A percentile compares a stretch with the other conserved stretches of the same genome.
Evolutionary conservation across 2,888 invertebrate species (phyloP).

Genomic region (Bellardia bayeri): DNA sequence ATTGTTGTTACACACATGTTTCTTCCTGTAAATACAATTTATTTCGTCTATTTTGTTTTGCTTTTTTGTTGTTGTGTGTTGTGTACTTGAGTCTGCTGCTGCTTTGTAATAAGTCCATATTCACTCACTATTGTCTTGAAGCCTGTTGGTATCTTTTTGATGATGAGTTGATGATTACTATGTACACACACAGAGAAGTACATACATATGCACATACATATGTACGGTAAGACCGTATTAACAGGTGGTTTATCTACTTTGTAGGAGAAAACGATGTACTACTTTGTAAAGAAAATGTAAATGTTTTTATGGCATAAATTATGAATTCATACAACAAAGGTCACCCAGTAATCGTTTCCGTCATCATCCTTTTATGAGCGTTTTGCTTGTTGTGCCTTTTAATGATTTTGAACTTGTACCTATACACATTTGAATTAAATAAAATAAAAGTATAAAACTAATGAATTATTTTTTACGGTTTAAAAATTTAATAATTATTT

Average conservation of each 20-base stretch:
- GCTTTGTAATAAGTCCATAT: conserved; percentile 8
- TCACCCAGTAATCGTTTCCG: conserved; percentile 66
- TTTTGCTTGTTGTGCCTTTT: conserved; percentile 37
- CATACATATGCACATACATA: too few relatives aligned
- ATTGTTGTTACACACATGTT: conserved; percentile 51
- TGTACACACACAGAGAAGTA: too few relatives aligned
- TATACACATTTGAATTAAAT: neutral
- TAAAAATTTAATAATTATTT: too few relatives aligned
- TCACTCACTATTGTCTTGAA: conserved; percentile 56
- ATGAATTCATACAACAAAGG: conserved; percentile 58
- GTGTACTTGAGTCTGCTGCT: conserved; percentile 35
- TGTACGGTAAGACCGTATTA: conserved; percentile 34
- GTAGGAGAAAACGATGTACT: neutral
- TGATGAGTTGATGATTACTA: conserved; percentile 36
- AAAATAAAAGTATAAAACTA: neutral
- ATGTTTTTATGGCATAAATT: conserved; percentile 56
- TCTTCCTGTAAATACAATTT: conserved; percentile 35
- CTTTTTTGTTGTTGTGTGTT: conserved; percentile 8
- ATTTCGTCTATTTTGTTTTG: conserved; percentile 23
- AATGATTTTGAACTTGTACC: conserved; percentile 61
- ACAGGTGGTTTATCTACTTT: conserved; percentile 70
- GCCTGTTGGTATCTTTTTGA: conserved; percentile 68
- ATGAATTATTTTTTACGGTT: neutral
- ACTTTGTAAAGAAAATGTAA: neutral
- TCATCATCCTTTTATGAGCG: conserved; percentile 50